These are phyloP conservation scores for Pterostichus madidus DNA, from an alignment of 2,888 invertebrate genomes.

Conservation along the genomic window DNA sequence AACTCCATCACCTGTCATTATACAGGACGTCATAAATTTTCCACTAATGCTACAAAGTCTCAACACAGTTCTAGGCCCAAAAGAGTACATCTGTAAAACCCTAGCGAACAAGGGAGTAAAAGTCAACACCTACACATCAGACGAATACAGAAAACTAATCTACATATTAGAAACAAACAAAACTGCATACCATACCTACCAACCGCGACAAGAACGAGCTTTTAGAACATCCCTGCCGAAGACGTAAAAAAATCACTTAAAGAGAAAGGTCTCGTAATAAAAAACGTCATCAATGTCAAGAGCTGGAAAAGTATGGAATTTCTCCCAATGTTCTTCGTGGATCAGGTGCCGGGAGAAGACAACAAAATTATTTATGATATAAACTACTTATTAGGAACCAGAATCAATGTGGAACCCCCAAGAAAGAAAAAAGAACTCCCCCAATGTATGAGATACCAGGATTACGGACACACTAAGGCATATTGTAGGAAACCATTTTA, in stretches of 20 bases:
- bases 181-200: slow-evolving; percentile 67
- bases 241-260: slow-evolving; percentile 58
- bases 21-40: slow-evolving; percentile 67
- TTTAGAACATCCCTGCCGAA: slow-evolving; percentile 44
- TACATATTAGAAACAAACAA: slow-evolving; percentile 63
- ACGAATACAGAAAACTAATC: slow-evolving; percentile 66
- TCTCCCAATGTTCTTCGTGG: slow-evolving; percentile 68
- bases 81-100: slow-evolving; percentile 66
- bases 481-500: slow-evolving; percentile 68
- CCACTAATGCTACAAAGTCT: slow-evolving; percentile 64
- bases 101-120: slow-evolving; percentile 66
- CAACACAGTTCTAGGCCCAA: slow-evolving; percentile 55
- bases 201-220: slow-evolving; percentile 67
- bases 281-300: slow-evolving; percentile 67
- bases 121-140: slow-evolving; percentile 63
- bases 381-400: slow-evolving; percentile 53
- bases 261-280: slow-evolving; percentile 66
- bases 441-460: slow-evolving; percentile 69
- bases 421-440: slow-evolving; percentile 61
- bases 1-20: slow-evolving; percentile 67
- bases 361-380: slow-evolving; percentile 68
- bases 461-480: slow-evolving; percentile 69
- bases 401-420: slow-evolving; percentile 67
- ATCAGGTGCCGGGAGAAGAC: slow-evolving; percentile 67
- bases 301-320: slow-evolving; percentile 67